phyloP scores from a whole-genome alignment of 1,140 invertebrate genomes.

The Aleiodes sp. region DNA sequence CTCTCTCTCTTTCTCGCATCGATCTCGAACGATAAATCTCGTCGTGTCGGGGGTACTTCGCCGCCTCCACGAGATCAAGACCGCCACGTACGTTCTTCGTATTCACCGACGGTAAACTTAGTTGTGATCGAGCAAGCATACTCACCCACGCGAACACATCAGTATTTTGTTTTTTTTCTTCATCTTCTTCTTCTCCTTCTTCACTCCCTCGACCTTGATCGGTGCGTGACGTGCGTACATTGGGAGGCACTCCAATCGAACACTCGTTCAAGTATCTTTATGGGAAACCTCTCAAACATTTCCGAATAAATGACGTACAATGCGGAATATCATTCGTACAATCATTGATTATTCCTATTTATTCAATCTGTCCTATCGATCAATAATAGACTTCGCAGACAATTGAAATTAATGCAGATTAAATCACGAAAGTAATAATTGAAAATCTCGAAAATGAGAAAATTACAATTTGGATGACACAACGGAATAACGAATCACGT shows the following conservation, averaged over 20 bases:
- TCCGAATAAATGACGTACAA: no score
- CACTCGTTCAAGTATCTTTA: not conserved
- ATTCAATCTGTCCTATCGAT: no score
- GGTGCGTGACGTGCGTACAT: constrained; percentile 28
- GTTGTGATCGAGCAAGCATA: constrained; percentile 28
- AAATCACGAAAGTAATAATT: not conserved
- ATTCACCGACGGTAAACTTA: constrained; percentile 31
- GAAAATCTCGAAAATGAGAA: no score
- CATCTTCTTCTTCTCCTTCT: constrained; percentile 14
- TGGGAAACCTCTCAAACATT: no score
- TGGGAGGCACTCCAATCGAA: constrained; percentile 7
- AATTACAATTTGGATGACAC: no score
- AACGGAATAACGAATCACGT: no score
- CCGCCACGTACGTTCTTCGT: constrained; percentile 31
- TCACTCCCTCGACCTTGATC: constrained; percentile 6
- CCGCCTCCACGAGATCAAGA: constrained; percentile 31
- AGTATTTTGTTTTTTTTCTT: not conserved
- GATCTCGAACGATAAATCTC: constrained; percentile 35
- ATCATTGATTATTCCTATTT: not conserved
- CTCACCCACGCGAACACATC: constrained; percentile 27
- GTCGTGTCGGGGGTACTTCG: constrained; percentile 32
- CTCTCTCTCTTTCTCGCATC: constrained; percentile 11
- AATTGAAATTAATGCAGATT: not conserved
- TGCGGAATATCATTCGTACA: not conserved
- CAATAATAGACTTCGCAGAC: not conserved